Evolutionary conservation across 2,888 invertebrate genomes (phyloP).

Genomic region (Pterostichus niger): DNA sequence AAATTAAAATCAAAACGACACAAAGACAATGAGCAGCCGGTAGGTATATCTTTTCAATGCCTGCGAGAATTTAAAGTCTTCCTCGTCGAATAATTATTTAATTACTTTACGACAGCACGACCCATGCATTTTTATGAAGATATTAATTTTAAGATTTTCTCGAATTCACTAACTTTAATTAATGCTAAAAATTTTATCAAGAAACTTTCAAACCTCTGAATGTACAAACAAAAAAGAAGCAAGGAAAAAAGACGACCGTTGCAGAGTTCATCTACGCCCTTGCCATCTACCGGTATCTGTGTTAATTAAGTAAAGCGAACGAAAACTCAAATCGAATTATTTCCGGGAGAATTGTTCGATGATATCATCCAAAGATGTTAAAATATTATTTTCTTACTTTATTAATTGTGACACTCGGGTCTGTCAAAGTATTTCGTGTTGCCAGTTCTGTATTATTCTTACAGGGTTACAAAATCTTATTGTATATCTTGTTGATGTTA

Average conservation of each 20-base stretch:
- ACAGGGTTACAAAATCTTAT: background rate
- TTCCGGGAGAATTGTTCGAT: conserved; percentile 56
- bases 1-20: too few species aligned
- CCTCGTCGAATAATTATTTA: conserved; percentile 58
- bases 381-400: conserved; percentile 50
- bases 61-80: conserved; percentile 5
- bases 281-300: conserved; percentile 31
- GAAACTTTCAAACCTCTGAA: conserved; percentile 63
- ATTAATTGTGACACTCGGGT: conserved; percentile 39
- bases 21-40: too few species aligned
- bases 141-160: conserved; percentile 62
- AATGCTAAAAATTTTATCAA: conserved; percentile 62
- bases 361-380: conserved; percentile 20
- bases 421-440: background rate
- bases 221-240: conserved; percentile 61
- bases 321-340: conserved; percentile 59
- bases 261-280: background rate
- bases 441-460: background rate
- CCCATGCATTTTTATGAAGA: conserved; percentile 64
- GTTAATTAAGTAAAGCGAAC: conserved; percentile 64
- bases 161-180: conserved; percentile 62
- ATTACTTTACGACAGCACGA: conserved; percentile 51
- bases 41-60: too few species aligned
- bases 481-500: background rate
- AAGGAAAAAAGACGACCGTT: conserved; percentile 44